These are phyloP conservation scores for Falco naumanni DNA, from an alignment of 2,797 vertebrate species.

Conservation along the genomic window DNA sequence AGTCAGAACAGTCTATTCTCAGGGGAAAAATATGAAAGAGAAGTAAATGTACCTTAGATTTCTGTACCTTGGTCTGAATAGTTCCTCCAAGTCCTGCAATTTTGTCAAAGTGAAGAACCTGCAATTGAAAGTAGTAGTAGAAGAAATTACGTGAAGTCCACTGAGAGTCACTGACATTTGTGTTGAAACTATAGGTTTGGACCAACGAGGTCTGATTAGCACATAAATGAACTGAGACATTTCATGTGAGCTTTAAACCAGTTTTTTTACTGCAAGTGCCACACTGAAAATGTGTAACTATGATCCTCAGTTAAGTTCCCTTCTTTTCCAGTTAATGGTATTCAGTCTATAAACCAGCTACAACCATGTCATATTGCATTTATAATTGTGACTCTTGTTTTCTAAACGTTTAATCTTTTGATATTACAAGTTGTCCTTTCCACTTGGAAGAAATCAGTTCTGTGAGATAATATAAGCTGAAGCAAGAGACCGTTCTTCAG, in stretches of 20 bases:
- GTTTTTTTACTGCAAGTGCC: not conserved
- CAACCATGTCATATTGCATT: not conserved
- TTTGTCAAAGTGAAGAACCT: constrained; percentile 72
- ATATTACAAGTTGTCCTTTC: not conserved
- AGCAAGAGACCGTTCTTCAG: not conserved
- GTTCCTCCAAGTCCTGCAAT: constrained; percentile 53
- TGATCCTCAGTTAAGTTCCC: not conserved
- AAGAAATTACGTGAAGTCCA: not conserved
- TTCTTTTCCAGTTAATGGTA: not conserved
- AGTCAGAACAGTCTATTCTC: not conserved
- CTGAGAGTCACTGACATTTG: not conserved
- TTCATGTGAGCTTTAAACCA: not conserved
- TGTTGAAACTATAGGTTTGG: not conserved
- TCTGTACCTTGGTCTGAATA: constrained; percentile 27
- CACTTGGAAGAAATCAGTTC: not conserved
- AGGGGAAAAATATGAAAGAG: not conserved
- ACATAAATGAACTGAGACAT: not conserved
- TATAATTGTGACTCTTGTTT: not conserved
- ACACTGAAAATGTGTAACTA: not conserved
- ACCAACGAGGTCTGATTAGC: not conserved
- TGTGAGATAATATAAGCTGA: not conserved
- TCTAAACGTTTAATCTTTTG: not conserved
- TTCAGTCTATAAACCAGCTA: not conserved
- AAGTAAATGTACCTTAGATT: constrained; percentile 45
- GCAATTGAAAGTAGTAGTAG: not conserved